Conservation (phyloP, 2,888 invertebrate species). For the Bombylius discolor region DNA sequence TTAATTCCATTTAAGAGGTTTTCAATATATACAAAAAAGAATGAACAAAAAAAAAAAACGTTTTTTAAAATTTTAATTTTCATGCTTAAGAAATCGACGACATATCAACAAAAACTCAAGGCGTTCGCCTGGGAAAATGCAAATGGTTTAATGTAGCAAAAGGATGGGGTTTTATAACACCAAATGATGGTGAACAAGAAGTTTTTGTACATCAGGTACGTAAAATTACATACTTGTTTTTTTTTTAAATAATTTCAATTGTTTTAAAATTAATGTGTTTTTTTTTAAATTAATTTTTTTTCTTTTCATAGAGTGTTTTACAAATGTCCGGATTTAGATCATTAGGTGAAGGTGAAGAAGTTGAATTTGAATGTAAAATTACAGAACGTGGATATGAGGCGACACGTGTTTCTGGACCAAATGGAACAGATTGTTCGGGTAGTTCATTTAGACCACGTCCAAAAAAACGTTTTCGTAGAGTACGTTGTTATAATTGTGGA, state of each 20-base stretch:
- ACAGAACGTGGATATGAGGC: slow-evolving; percentile 82
- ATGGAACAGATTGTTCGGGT: slow-evolving; percentile 64
- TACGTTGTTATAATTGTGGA: slow-evolving; percentile 87
- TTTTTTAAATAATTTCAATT: background rate
- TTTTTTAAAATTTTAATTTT: no score
- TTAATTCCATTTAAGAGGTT: no score
- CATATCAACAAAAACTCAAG: slow-evolving; percentile 23
- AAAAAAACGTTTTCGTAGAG: slow-evolving; percentile 72
- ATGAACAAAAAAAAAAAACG: no score
- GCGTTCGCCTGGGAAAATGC: slow-evolving; percentile 64
- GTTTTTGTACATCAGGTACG: slow-evolving; percentile 91
- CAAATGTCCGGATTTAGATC: slow-evolving; percentile 79
- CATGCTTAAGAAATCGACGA: slow-evolving; percentile 6
- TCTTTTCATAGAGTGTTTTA: slow-evolving; percentile 64
- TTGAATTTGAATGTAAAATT: slow-evolving; percentile 74
- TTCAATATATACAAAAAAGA: no score
- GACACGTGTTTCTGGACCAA: slow-evolving; percentile 68
- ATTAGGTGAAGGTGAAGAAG: slow-evolving; percentile 74
- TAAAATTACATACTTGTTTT: slow-evolving; percentile 1
- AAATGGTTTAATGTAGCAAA: slow-evolving; percentile 96
- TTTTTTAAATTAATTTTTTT: no score
- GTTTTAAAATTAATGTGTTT: no score
- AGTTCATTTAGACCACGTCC: slow-evolving; percentile 68
- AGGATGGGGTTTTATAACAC: slow-evolving; percentile 90
- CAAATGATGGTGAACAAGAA: slow-evolving; percentile 78